Evolutionary conservation across 2,113 vertebrate genomes (phyloP).

Genomic region (Thamnaconus septentrionalis): DNA sequence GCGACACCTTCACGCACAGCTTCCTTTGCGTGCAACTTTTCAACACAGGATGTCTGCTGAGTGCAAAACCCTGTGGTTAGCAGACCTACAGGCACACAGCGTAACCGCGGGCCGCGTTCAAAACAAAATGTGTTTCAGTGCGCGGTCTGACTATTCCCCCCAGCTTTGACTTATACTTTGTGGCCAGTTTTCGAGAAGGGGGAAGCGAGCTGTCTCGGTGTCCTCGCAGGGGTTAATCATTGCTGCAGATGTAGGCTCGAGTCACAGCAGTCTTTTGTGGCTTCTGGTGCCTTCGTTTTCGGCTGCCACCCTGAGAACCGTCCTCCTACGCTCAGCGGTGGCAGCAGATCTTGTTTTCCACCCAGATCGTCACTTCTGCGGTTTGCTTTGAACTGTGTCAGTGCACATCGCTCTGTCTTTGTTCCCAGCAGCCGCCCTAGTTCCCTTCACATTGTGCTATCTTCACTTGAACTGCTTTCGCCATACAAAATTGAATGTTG

Average conservation of each 20-base stretch:
- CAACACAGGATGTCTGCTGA: slow-evolving; percentile 46
- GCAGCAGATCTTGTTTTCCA: slow-evolving; percentile 47
- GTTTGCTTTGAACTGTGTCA: slow-evolving; percentile 37
- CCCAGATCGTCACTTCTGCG: slow-evolving; percentile 29
- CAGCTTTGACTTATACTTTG: background rate
- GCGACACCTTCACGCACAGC: background rate
- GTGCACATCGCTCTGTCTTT: slow-evolving; percentile 32
- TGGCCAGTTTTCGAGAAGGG: no score
- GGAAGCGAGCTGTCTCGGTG: slow-evolving; percentile 44
- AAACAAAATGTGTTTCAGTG: background rate
- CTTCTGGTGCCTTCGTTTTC: slow-evolving; percentile 27
- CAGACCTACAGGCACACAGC: background rate
- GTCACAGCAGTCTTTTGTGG: slow-evolving; percentile 45
- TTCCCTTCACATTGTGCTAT: no score
- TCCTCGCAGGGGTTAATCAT: slow-evolving; percentile 51
- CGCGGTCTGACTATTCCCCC: background rate
- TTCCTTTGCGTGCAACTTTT: slow-evolving; percentile 13
- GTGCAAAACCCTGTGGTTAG: slow-evolving; percentile 24
- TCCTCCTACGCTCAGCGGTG: slow-evolving; percentile 52
- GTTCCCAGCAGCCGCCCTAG: background rate
- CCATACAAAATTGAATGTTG: no score
- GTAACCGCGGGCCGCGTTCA: background rate
- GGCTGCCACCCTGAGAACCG: slow-evolving; percentile 21
- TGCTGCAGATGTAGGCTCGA: slow-evolving; percentile 47
- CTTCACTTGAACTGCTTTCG: no score